A percentile compares a stretch with the other conserved stretches of the same genome.
phyloP scores from a whole-genome alignment of 1,140 invertebrate genomes.

The Colletes gigas region DNA sequence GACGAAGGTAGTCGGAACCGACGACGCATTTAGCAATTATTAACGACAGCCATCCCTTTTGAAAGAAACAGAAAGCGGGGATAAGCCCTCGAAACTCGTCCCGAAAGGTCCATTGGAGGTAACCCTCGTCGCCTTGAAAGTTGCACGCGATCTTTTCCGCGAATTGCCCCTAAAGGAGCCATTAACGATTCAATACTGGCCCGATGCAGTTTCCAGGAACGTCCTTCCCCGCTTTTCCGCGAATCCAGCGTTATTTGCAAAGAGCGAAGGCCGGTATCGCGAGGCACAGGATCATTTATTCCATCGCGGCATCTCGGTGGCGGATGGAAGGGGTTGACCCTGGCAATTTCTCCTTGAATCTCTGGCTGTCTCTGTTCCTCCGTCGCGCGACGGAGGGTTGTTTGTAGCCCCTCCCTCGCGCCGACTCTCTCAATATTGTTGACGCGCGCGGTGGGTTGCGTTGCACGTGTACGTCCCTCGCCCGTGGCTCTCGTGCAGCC shows the following conservation, averaged over 20 bases:
- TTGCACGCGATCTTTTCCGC: neutral
- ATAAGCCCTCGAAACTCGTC: neutral
- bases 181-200: neutral
- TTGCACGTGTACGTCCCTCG: constrained; percentile 20
- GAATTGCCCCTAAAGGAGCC: neutral
- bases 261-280: neutral
- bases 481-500: constrained; percentile 11
- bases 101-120: neutral
- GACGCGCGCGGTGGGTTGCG: constrained; percentile 57
- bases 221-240: neutral
- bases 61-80: too few species aligned
- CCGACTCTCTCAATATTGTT: constrained; percentile 60
- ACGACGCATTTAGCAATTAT: too few species aligned
- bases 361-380: neutral
- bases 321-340: constrained; percentile 60
- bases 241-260: neutral
- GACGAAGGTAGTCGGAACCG: too few species aligned
- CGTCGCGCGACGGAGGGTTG: constrained; percentile 25
- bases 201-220: neutral
- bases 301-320: constrained; percentile 12
- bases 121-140: neutral
- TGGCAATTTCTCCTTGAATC: constrained; percentile 62
- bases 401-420: constrained; percentile 50
- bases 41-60: too few species aligned
- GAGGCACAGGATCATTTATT: constrained; percentile 47